Evolutionary conservation across 37 sponge, comb jelly and placozoan species (phyloP).

Genomic region (Tethya wilhelma): DNA sequence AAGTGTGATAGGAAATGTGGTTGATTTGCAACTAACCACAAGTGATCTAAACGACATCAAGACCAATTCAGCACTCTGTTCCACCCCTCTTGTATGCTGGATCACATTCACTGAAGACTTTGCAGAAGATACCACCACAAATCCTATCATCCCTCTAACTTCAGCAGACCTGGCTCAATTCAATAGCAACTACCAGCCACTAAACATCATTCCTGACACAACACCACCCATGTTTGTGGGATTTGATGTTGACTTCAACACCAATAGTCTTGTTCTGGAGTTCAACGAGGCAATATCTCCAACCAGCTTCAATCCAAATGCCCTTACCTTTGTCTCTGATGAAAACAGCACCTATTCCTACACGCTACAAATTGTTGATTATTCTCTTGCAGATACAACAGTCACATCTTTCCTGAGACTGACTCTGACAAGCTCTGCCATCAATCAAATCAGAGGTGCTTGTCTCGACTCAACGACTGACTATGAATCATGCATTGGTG

Average conservation of each 20-base stretch:
- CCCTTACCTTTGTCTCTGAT: constrained; percentile 64
- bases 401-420: constrained; percentile 30
- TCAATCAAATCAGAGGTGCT: constrained; percentile 43
- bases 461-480: constrained; percentile 33
- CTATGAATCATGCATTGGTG: constrained; percentile 50
- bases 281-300: constrained; percentile 82
- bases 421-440: constrained; percentile 38
- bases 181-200: constrained; percentile 5
- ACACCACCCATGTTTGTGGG: constrained; percentile 51
- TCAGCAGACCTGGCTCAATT: neutral
- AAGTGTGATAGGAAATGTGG: constrained; percentile 45
- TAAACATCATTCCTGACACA: constrained; percentile 39
- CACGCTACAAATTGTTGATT: constrained; percentile 58
- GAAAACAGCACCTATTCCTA: constrained; percentile 63
- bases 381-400: constrained; percentile 1
- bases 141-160: constrained; percentile 32
- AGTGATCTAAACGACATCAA: constrained; percentile 69
- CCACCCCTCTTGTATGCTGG: constrained; percentile 33
- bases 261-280: constrained; percentile 43
- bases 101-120: constrained; percentile 46
- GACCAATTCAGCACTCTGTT: constrained; percentile 30
- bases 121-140: constrained; percentile 48
- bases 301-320: constrained; percentile 56
- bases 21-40: constrained; percentile 49
- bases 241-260: constrained; percentile 76